A percentile compares a stretch with the other conserved stretches of the same genome.
Conservation (phyloP, 2,113 vertebrate genomes). For the Trogon melanurus region DNA sequence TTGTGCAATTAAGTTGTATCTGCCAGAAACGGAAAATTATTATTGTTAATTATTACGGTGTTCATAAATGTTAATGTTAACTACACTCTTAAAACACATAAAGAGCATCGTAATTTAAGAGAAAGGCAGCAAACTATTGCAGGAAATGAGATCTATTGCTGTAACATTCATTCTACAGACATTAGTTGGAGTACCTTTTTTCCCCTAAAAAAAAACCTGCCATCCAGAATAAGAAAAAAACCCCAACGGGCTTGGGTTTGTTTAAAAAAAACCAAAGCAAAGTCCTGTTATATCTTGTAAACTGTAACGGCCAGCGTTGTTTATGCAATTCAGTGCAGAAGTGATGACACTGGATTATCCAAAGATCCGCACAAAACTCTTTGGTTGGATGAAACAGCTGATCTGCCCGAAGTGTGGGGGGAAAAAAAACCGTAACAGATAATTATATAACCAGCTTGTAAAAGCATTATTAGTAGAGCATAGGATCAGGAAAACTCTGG, state of each 20-base stretch:
- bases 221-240: not conserved
- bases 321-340: not conserved
- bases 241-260: not conserved
- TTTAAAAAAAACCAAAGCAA: not conserved
- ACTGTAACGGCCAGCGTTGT: not conserved
- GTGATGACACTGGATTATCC: conserved; percentile 11
- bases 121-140: conserved; percentile 4
- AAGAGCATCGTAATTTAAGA: not conserved
- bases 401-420: not conserved
- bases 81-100: not conserved
- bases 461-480: conserved; percentile 40
- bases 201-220: not conserved
- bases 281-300: not conserved
- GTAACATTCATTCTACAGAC: not conserved
- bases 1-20: not conserved
- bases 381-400: not conserved
- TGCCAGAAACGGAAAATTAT: not conserved
- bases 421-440: not conserved
- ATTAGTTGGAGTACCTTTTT: not conserved
- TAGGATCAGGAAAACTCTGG: conserved; percentile 20
- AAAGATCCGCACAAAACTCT: not conserved
- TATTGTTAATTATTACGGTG: not conserved
- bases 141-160: not conserved
- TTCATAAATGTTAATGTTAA: conserved; percentile 44
- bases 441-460: conserved; percentile 65